A percentile compares a stretch with the other conserved stretches of the same genome.
Conservation (phyloP, 1,140 invertebrate genomes). For the Drosophila ficusphila region DNA sequence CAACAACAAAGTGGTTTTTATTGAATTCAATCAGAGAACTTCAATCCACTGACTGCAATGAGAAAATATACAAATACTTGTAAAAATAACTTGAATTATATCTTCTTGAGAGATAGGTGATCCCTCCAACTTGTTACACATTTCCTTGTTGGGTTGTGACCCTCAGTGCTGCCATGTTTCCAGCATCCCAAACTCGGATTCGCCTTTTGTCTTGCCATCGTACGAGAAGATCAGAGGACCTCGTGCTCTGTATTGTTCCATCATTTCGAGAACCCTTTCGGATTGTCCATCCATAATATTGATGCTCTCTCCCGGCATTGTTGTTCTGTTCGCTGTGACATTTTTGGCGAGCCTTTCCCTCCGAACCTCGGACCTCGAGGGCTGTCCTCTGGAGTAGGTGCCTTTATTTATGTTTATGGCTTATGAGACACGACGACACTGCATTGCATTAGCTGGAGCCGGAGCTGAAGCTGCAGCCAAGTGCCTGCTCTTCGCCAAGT, state of each 20-base stretch:
- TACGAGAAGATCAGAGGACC: background rate
- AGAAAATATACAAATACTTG: too few relatives aligned
- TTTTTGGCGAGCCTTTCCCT: conserved; percentile 52
- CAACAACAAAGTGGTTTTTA: too few relatives aligned
- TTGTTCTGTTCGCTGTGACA: conserved; percentile 41
- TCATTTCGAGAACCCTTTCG: conserved; percentile 35
- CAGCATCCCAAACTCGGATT: background rate
- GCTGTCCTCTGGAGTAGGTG: conserved; percentile 54
- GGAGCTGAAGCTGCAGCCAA: background rate
- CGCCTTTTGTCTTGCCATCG: conserved; percentile 8
- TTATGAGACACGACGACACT: conserved; percentile 74
- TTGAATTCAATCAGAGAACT: too few relatives aligned
- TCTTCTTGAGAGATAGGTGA: too few relatives aligned
- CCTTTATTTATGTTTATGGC: conserved; percentile 83
- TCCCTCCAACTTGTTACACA: background rate
- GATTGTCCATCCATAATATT: conserved; percentile 53
- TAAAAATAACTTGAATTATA: too few relatives aligned
- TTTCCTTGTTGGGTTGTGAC: background rate
- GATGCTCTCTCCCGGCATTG: conserved; percentile 34
- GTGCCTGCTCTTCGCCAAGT: conserved; percentile 1
- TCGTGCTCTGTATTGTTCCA: conserved; percentile 50
- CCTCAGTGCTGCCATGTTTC: background rate
- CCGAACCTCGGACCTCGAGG: background rate
- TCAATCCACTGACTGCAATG: too few relatives aligned
- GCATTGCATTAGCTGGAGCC: conserved; percentile 68